Base-by-base conservation (phyloP, 2,113 vertebrate species). In the Helogale parvula region DNA sequence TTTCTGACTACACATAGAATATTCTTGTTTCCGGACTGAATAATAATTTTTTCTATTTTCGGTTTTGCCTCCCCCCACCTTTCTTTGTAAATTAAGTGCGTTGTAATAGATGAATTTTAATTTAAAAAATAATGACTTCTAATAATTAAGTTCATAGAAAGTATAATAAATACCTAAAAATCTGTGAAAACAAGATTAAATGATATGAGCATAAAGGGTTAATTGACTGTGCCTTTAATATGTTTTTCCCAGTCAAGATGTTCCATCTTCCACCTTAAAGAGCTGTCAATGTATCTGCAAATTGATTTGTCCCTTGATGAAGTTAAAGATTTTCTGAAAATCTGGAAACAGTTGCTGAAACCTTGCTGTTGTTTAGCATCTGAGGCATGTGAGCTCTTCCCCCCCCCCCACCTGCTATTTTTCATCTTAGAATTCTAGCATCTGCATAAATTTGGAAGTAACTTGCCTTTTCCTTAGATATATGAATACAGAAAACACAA, bases 281-380 rank as follows among this genome's bases (percentile, higher is more conserved):
- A 97, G 96, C 97, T 98, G 98, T 97, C 98, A 97, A 98, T 98
- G 94, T 98, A 98, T 97, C 98, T 98, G 97, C 97, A 98, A 98
- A 98, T 97, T 98, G 98, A 98, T 98, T 98, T 98, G 98, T 98
- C 97, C 95, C 98, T 98, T 98, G 98, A 98, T 97, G 97, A 98
- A 98, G 97, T 97, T 98, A 98, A 98, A 98, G 98, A 97, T 98
- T 98, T 97, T 98, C 95, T 98, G 89, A 97, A 98, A 98, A 98
- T 98, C 95, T 97, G 96, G 97, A 98, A 95, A 98, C 90, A 98
- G 98, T 94, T 88, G 95, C 97, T 98, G 96, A 96, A 95, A 98
- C 77, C 72, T 97, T 90, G 87, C 85, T 94, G 71, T 65, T 96
- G 90, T 50, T 96, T 84, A 91, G 68, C 35, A 90, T 84, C 63